Evolutionary conservation across 2,888 invertebrate genomes (phyloP), one percentile per base, ranked within the genome.

Genomic region (Lampropteryx suffumata): DNA sequence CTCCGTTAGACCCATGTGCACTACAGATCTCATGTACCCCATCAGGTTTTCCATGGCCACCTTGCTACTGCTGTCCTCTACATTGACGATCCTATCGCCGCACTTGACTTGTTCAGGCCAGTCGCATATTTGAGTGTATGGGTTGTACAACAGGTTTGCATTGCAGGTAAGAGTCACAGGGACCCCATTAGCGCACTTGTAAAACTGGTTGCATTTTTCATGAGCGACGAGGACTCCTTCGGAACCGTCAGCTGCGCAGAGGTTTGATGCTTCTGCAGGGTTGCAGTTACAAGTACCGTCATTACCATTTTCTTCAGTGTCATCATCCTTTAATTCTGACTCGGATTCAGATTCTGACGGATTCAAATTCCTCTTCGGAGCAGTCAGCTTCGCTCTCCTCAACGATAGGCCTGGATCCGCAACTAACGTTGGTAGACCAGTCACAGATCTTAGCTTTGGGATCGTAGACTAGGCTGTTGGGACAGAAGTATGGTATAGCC

Each of bases 131-230:
- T 66, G 41, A 8, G 45, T 63, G n/a, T 55, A 32, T 0, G 61
- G 57, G 12, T 63, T 55, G 14, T 59, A 63, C 5, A 61, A 6
- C 0, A 61, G 49, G 1, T 13, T 21, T 10, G 21, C 8, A 6
- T 40, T 41, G 30, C 63, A 63, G 10, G n/a, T 32, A 0, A 58
- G 7, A 1, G 56, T 37, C 7, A 62, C 53, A 6, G 61, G 57
- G 1, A 13, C 14, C 7, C 64, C 61, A 6, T 69, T 44, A 21
- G 30, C 36, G 28, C 75, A 75, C 10, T 59, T 65, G 44, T 70
- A 73, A 36, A 69, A 73, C 44, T 65, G 42, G 37, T 71, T 69
- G 39, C 75, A 75, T 21, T 69, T 59, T 47, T 75, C 69, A 28
- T 73, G 64, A 0, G 73, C 69, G 0, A 73, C 29, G 0, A 73